A percentile compares a stretch with the other conserved stretches of the same genome.
Conservation (phyloP, 2,797 vertebrate species). For the Furcifer pardalis region DNA sequence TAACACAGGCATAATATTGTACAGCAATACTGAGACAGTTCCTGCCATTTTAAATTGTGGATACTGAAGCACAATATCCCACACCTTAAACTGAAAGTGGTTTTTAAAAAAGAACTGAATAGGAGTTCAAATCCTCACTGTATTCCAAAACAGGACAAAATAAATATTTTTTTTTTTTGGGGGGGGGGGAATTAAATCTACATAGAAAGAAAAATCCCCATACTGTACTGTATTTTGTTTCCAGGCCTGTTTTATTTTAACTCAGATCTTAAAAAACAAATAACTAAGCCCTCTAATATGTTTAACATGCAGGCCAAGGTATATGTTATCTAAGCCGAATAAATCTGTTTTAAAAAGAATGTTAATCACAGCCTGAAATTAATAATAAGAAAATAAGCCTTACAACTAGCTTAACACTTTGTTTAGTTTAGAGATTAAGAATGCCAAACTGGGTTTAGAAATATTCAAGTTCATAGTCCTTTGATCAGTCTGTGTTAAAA, state of each 20-base stretch:
- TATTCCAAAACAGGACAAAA: too few relatives aligned
- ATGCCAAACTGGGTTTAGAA: background rate
- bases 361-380: background rate
- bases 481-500: background rate
- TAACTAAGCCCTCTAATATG: background rate
- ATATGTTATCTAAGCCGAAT: background rate
- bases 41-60: too few relatives aligned
- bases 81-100: too few relatives aligned
- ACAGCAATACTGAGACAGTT: too few relatives aligned
- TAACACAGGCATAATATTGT: too few relatives aligned
- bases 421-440: conserved; percentile 15
- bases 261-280: background rate
- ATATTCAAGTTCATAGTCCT: background rate
- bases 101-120: too few relatives aligned
- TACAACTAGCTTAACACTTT: background rate
- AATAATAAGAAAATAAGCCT: background rate
- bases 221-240: background rate
- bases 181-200: background rate
- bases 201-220: background rate
- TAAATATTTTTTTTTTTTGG: background rate
- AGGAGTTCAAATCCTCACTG: background rate
- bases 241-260: background rate
- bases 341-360: background rate
- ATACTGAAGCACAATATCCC: too few relatives aligned
- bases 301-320: background rate